Evolutionary conservation across 2,888 invertebrate species (phyloP).

Genomic region (Spisula solida): DNA sequence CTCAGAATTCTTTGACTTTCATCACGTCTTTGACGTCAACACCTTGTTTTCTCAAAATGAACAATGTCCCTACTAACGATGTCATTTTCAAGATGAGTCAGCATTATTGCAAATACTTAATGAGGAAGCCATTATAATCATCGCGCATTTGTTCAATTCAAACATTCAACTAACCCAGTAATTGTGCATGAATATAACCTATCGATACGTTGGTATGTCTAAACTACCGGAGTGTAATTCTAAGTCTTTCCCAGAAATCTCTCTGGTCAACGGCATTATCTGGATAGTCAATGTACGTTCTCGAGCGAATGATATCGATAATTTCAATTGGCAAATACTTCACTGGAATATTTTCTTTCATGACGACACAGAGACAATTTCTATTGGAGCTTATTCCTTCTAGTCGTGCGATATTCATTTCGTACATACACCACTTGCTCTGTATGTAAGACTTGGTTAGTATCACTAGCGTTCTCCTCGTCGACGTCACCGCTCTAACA

Average conservation of each 20-base stretch:
- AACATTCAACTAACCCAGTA: too few species aligned
- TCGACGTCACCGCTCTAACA: conserved; percentile 30
- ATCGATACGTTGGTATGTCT: too few species aligned
- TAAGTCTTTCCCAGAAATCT: conserved; percentile 54
- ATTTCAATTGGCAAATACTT: conserved; percentile 51
- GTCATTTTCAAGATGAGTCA: too few species aligned
- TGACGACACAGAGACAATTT: conserved; percentile 50
- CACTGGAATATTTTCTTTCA: conserved; percentile 45
- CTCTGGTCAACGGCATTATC: conserved; percentile 29
- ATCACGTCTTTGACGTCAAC: too few species aligned
- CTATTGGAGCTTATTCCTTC: conserved; percentile 48
- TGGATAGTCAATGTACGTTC: conserved; percentile 61
- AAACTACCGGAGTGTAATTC: background rate
- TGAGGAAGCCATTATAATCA: too few species aligned
- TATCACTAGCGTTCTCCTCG: conserved; percentile 44
- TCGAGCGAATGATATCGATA: conserved; percentile 46
- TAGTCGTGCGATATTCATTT: conserved; percentile 56
- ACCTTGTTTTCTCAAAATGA: too few species aligned
- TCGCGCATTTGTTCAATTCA: too few species aligned
- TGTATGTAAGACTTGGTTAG: conserved; percentile 30
- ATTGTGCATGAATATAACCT: too few species aligned
- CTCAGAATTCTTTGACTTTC: too few species aligned
- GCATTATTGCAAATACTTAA: too few species aligned
- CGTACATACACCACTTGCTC: conserved; percentile 66
- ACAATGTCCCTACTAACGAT: too few species aligned